Evolutionary conservation across 2,888 invertebrate species (phyloP), one percentile per base, ranked within the genome.

Genomic region (Dioctria linearis): DNA sequence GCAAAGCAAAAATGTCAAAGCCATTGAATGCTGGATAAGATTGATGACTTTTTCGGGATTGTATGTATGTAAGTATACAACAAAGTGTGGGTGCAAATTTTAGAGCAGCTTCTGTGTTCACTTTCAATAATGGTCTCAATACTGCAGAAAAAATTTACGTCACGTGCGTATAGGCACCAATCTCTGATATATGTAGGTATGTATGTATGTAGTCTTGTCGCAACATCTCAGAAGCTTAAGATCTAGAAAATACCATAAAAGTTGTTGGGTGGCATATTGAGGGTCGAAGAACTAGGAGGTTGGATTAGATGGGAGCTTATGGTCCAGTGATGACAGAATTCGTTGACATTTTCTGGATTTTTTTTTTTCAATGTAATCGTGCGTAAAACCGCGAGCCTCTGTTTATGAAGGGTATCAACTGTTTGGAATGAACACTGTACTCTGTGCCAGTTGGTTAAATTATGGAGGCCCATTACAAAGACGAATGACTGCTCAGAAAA

Each of bases 1-100:
- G 51, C 46, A 67, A 67, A 59, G 67, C 43, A 79, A 79, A 25
- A 79, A 79, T 79, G 79, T 79, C 79, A 79, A 79, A 79, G 69
- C 43, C 79, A 79, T 79, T 79, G 79, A 79, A 69, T 46, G 67
- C 59, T 54, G 79, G 79, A 66, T 11, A 79, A 69, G 79, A 79
- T 79, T 79, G 79, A 79, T 79, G 79, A 43, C 54, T 79, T 69
- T 25, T 67, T 43, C 46, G 40, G 39, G 76, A 49, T 76, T 63
- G 49, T 63, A 40, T 51, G 25, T 25, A 25, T 25, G 25, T n/a
- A n/a, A n/a, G n/a, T 25, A 25, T 25, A 25, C 25, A 25, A 25
- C 25, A 25, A 25, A 25, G 25, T 25, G 66, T 65, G 76, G 76
- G 76, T 76, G 63, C 39, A 46, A 76, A 76, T 51, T 63, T 76